Evolutionary conservation across 2,888 invertebrate genomes (phyloP), one percentile per base, ranked within the genome.

Genomic region (Apocheima hispidaria): DNA sequence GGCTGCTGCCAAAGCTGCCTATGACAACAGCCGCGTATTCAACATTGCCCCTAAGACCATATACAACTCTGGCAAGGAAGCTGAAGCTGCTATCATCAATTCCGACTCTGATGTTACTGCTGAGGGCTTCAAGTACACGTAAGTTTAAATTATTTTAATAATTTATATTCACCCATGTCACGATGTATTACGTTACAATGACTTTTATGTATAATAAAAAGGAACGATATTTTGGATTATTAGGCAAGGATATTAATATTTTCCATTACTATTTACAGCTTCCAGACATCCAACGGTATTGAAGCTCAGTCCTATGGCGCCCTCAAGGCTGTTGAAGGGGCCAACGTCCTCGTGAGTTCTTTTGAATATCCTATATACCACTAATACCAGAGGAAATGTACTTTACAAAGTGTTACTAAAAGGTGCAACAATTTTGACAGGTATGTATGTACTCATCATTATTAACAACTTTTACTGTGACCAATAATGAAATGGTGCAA

Each of bases 201-300:
- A n/a, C n/a, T n/a, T n/a, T n/a, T n/a, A n/a, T n/a, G n/a, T n/a
- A n/a, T n/a, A n/a, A n/a, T n/a, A n/a, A 26, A 26, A 7, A 26
- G 26, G 7, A 26, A 26, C 26, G 7, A 9, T 18, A 2, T 38
- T 35, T 35, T 14, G 35, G 4, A 35, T 38, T n/a, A n/a, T n/a
- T n/a, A n/a, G 5, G 3, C 9, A 10, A 38, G 0, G 9, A 9
- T 18, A 18, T 18, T 12, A 16, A 33, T 33, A 2, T 16, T 44
- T 14, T 44, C n/a, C 12, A 4, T 49, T 38, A 43, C 61, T 57
- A 36, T 21, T 82, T 83, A 41, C 73, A 94, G 94, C 44, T 94
- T 88, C 75, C 94, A 94, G 74, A 93, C 94, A 23, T 88, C 85
- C 60, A 94, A 94, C 71, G 94, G 94, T 5, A 94, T 94, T 66